Evolutionary conservation across 2,888 invertebrate genomes (phyloP), one percentile per base, ranked within the genome.

Genomic region (Autographa pulchrina): DNA sequence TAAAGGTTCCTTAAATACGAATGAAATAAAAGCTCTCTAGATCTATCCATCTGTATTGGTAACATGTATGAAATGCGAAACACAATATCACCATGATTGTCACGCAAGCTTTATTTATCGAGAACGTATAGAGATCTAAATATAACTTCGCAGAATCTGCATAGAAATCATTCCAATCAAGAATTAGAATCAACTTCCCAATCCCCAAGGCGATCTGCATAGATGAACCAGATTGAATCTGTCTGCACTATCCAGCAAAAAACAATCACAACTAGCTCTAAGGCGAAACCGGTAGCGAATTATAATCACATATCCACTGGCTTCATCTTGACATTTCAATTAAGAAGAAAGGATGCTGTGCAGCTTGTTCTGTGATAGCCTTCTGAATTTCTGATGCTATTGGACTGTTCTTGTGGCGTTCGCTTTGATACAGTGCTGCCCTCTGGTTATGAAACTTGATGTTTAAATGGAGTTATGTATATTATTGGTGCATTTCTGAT

Each of bases 311-410:
- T 85, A 86, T 85, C 84, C 81, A 84, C 81, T 82, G 77, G 81
- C 85, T 78, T 81, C 84, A 83, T 84, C 84, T 81, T 82, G 88
- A 88, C 86, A 80, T 89, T 89, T 89, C 89, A 89, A 89, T 89
- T 89, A 88, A 80, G 77, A 70, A 80, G 70, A 56, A 59, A 71
- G 74, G 70, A 78, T 78, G 82, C 68, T 48, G 62, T 25, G 78
- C 76, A 80, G 78, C 83, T 31, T 58, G 83, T 82, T 83, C 62
- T 72, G 74, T 80, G 80, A 77, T 80, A 75, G 75, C 81, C 80
- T 78, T 78, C 75, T 74, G 54, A 25, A 25, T 11, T 20, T 11
- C 54, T 25, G 69, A 70, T 80, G 69, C 72, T 81, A 83, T 75
- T 75, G 76, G 67, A 72, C 73, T 74, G 67, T 74, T 59, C 63